These are phyloP conservation scores for Lottia scabra DNA, from an alignment of 2,888 invertebrate species.

Conservation along the genomic window DNA sequence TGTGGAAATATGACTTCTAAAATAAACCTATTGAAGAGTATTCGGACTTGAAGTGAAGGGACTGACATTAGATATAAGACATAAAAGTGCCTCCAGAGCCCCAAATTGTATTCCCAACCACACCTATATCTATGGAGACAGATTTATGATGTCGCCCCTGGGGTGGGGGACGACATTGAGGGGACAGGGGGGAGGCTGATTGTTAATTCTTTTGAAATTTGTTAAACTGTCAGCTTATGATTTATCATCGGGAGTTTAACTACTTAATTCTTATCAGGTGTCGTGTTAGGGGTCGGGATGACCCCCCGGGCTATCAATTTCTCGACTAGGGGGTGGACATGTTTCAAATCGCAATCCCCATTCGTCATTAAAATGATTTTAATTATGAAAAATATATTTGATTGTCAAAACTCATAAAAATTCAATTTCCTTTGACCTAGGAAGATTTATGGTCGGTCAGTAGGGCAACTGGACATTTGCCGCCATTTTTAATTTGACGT, in stretches of 20 bases:
- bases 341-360: not conserved
- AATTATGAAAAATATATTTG: not conserved
- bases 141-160: too few species aligned
- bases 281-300: not conserved
- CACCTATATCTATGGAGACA: too few species aligned
- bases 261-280: not conserved
- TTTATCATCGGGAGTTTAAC: not conserved
- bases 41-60: too few species aligned
- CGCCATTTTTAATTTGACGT: not conserved
- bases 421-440: not conserved
- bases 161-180: too few species aligned
- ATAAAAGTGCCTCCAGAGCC: too few species aligned
- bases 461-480: not conserved
- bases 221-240: not conserved
- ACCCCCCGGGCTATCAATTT: not conserved
- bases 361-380: not conserved
- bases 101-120: too few species aligned
- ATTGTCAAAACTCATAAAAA: slow-evolving; percentile 2
- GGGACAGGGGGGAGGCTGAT: too few species aligned
- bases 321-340: not conserved
- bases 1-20: too few species aligned
- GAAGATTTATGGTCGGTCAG: not conserved
- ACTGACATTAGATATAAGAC: too few species aligned
- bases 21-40: too few species aligned
- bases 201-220: not conserved